Evolutionary conservation across 2,888 invertebrate genomes (phyloP), one percentile per base, ranked within the genome.

Genomic region (Pristionchus entomophagus): DNA sequence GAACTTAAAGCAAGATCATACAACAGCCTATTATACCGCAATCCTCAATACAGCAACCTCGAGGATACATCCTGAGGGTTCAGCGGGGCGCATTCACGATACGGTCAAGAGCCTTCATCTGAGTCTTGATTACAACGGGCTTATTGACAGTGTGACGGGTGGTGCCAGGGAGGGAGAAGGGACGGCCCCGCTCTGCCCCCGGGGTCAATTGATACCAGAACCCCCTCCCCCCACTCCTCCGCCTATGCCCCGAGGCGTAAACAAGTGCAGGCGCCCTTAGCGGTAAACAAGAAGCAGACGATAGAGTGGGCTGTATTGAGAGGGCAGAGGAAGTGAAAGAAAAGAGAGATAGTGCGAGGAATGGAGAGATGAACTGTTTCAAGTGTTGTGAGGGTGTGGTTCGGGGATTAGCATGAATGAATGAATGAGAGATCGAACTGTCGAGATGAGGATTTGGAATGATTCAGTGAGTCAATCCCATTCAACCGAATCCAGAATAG

Each of bases 291-390:
- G 82, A 80, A 80, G 80, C 51, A 56, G 51, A 8, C 8, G 62
- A 62, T 69, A 84, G 87, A 88, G 87, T 87, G 85, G 10, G 73
- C 26, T 0, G 41, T 41, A 45, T 45, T 22, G 41, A 45, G 45
- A 45, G 41, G 32, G 38, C 22, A 45, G 41, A 45, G 26, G n/a
- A 35, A 10, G n/a, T 84, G 86, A 87, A 86, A 88, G 87, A 12
- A 17, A 19, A 22, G 22, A 81, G 87, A 86, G 82, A 87, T 86
- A 86, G 81, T 84, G 86, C 84, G 19, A 26, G 5, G 41, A 45
- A n/a, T 78, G 78, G 86, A 84, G 83, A 86, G 85, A 85, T 78
- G 88, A 86, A 87, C 86, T 83, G 86, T 86, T 87, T 86, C 86
- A 86, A 87, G 86, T 85, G 86, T 81, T 84, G 85, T 69, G 86